These are phyloP conservation scores for Phrynocephalus versicolor DNA, from an alignment of 2,113 vertebrate species.

Conservation along the genomic window DNA sequence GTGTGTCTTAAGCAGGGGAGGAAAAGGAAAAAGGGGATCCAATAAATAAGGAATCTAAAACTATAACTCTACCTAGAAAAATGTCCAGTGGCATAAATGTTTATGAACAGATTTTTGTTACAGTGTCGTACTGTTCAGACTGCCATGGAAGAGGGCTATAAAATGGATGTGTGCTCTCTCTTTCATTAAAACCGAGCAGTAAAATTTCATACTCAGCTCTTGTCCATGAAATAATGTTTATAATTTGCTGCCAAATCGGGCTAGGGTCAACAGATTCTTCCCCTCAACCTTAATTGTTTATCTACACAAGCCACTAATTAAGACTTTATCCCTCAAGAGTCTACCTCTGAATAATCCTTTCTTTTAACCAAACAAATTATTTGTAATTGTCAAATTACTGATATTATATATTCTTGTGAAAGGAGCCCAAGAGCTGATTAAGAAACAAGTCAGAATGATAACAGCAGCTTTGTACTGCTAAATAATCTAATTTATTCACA, in stretches of 20 bases:
- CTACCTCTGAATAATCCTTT: conserved; percentile 64
- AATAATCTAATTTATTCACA: neutral
- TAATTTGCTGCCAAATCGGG: conserved; percentile 69
- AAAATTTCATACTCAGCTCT: conserved; percentile 62
- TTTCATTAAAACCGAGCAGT: conserved; percentile 55
- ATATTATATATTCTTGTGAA: conserved; percentile 50
- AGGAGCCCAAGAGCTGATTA: conserved; percentile 40
- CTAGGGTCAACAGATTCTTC: conserved; percentile 58
- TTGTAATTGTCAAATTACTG: conserved; percentile 38
- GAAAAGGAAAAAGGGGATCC: conserved; percentile 19
- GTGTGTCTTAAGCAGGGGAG: conserved; percentile 32
- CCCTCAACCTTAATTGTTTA: conserved; percentile 58
- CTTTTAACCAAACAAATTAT: conserved; percentile 19
- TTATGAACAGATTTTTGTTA: conserved; percentile 48
- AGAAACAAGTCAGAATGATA: conserved; percentile 44
- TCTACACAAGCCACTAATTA: conserved; percentile 56
- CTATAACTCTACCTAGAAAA: conserved; percentile 27
- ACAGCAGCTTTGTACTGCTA: neutral
- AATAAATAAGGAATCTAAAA: neutral
- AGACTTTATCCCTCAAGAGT: conserved; percentile 58
- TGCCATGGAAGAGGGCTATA: conserved; percentile 44
- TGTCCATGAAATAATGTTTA: conserved; percentile 66
- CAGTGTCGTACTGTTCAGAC: conserved; percentile 46
- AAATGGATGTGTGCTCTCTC: conserved; percentile 51
- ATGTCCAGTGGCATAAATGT: neutral